Evolutionary conservation across 2,888 invertebrate species (phyloP), one percentile per base, ranked within the genome.

Genomic region (Teleogryllus oceanicus): DNA sequence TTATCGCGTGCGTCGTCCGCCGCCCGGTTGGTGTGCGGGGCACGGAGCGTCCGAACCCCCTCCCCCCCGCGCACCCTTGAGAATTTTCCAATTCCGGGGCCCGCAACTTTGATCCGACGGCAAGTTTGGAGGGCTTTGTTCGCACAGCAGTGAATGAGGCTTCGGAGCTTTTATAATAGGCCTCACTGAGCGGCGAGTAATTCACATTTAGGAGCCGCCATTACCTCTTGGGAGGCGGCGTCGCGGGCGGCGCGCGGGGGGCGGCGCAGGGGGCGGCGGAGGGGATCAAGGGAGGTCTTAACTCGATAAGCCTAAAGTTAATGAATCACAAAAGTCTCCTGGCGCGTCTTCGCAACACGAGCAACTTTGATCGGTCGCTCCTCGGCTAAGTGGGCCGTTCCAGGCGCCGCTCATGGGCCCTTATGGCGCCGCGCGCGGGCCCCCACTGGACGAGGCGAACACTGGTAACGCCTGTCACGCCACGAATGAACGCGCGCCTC

Each of bases 291-390:
- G 74, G 50, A 20, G 62, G 80, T 76, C 80, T 80, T 80, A 80
- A 76, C 78, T 62, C 77, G 74, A 76, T 80, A 80, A 80, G 78
- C 80, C 78, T 75, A 78, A 80, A 80, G 80, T 80, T 80, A 80
- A 80, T 80, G 80, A 79, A 80, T 80, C 80, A 80, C 80, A 80
- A 78, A 78, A 81, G 75, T 77, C 79, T 79, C 80, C 80, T 79
- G 21, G 50, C 51, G 74, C 51, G 62, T 50, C 81, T 50, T 79
- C 62, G n/a, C 62, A 62, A 62, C 62, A 62, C 62, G 13, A 5
- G 62, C 13, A n/a, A 62, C n/a, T 62, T 62, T 62, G 16, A 62
- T 62, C 62, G 62, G 62, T 62, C 11, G 62, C 62, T 62, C n/a
- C 0, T 13, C 5, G 62, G 62, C 16, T 8, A n/a, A 62, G 62